Evolutionary conservation across 37 sponge, comb jelly and placozoan genomes (phyloP), one percentile per base, ranked within the genome.

Genomic region (Beroe ovata): DNA sequence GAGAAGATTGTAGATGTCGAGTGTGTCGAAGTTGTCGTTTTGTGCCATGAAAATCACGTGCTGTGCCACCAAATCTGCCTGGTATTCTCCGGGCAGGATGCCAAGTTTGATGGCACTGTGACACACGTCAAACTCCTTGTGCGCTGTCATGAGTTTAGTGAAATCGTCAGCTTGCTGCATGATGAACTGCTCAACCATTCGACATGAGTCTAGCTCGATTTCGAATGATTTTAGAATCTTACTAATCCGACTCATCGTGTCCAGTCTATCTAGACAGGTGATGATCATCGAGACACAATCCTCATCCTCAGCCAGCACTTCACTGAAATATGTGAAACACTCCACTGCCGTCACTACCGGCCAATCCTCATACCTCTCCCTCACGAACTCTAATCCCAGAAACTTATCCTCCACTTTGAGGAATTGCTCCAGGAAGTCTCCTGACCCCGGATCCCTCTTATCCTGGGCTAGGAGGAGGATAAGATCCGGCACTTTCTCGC

Each of bases 21-120:
- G 84, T 19, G 84, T 77, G 28, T 77, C 84, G 54, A 42, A 77
- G 47, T 77, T 77, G 47, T 77, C 84, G n/a, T 77, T 42, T 28
- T 77, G 47, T 11, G 84, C 42, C 84, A 77, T 77, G 84, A 77
- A 77, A 4, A 77, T 19, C 20, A 77, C 29, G 38, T 77, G 84
- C 84, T 77, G 36, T 23, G 84, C 84, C 8, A 77, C 38, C 16
- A 77, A 25, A n/a, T 39, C 38, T n/a, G 84, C 84, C 84, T 77
- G 36, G 3, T 42, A 42, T 20, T 77, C 84, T 20, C 84, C 84
- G n/a, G 41, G 8, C 8, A 77, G 54, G 8, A 77, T 77, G 25
- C 84, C 84, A 4, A 77, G 84, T 39, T 77, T 77, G 21, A 77
- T 42, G 28, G 54, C 84, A 23, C 84, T 77, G 47, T 77, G 84